Evolutionary conservation across 2,113 vertebrate genomes (phyloP).

Genomic region (Piliocolobus tephrosceles): DNA sequence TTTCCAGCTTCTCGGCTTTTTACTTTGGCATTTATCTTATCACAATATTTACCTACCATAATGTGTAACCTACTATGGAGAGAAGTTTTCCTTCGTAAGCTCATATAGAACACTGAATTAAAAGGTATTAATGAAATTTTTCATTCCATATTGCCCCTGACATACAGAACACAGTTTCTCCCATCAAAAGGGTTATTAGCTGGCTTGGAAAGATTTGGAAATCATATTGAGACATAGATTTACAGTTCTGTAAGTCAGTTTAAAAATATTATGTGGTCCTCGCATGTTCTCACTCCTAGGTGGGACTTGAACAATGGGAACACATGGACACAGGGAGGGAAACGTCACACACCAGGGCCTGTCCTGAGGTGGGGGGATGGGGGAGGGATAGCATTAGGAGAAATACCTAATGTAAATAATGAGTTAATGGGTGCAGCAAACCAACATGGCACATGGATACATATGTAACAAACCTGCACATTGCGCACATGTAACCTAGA

Average conservation of each 20-base stretch:
- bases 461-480: too few species aligned
- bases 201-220: constrained; percentile 42
- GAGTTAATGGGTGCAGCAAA: too few species aligned
- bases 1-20: constrained; percentile 4
- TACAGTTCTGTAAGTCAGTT: constrained; percentile 24
- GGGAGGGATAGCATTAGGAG: too few species aligned
- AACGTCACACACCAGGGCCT: too few species aligned
- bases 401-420: too few species aligned
- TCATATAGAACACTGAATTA: not conserved
- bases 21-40: constrained; percentile 42
- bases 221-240: not conserved
- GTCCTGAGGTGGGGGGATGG: too few species aligned
- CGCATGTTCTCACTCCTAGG: too few species aligned
- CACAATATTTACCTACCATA: constrained; percentile 20
- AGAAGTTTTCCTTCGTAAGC: constrained; percentile 1
- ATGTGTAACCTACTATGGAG: not conserved
- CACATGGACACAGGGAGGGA: too few species aligned
- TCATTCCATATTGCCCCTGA: not conserved
- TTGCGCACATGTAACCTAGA: too few species aligned
- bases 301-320: too few species aligned
- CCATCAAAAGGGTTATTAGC: not conserved
- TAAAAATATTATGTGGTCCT: constrained; percentile 21
- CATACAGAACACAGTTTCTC: not conserved
- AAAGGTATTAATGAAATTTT: constrained; percentile 26
- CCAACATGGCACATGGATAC: too few species aligned